A percentile compares a stretch with the other conserved stretches of the same genome.
Evolutionary conservation across 2,113 vertebrate species (phyloP).

Genomic region (Nesogale talazaci): DNA sequence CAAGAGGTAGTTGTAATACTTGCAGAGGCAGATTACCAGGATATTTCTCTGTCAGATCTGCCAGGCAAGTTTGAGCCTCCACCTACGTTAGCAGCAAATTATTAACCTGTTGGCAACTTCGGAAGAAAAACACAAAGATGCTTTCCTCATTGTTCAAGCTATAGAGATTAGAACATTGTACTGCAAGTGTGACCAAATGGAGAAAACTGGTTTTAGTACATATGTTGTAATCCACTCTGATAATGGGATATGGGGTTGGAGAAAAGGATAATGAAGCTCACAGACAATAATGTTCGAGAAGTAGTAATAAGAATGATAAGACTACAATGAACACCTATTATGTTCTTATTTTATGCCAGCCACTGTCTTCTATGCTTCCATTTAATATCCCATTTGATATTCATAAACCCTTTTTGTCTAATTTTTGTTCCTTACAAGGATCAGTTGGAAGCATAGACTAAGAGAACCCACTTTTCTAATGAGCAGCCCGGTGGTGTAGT

Average conservation of each 20-base stretch:
- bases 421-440: neutral
- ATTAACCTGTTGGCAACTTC: neutral
- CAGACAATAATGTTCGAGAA: neutral
- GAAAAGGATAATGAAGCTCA: neutral
- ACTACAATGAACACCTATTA: neutral
- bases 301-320: neutral
- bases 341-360: neutral
- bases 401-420: neutral
- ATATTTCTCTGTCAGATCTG: too few relatives aligned
- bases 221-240: neutral
- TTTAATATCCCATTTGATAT: neutral
- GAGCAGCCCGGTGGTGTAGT: too few relatives aligned
- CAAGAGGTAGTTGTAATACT: too few relatives aligned
- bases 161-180: neutral
- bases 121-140: neutral
- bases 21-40: too few relatives aligned
- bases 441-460: neutral
- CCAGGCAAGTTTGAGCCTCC: neutral
- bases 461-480: too few relatives aligned
- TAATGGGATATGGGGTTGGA: neutral
- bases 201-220: neutral
- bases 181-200: neutral
- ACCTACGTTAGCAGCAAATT: neutral
- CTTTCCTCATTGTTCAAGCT: neutral
- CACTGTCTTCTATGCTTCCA: neutral